Conservation (phyloP, 2,113 vertebrate species). For the Trachemys scripta region DNA sequence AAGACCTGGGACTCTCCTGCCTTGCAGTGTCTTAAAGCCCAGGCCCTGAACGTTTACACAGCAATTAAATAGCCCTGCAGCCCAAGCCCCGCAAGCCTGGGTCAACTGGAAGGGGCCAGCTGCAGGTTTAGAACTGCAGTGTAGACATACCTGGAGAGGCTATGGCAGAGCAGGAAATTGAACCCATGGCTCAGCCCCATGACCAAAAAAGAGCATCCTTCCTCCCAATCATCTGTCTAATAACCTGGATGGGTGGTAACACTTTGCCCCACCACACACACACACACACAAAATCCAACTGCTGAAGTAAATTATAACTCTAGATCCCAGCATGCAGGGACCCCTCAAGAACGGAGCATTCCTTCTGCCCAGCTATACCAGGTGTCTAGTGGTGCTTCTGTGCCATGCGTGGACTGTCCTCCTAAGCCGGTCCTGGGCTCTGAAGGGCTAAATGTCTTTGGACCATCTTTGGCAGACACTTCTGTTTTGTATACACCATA, state of each 20-base stretch:
- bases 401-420: background rate
- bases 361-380: accelerated
- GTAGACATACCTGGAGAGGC: background rate
- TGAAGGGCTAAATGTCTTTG: background rate
- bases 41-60: background rate
- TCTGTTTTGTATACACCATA: background rate
- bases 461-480: background rate
- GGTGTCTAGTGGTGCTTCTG: background rate
- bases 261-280: too few relatives aligned
- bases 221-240: background rate
- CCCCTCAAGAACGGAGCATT: accelerated
- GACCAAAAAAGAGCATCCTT: accelerated
- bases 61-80: background rate
- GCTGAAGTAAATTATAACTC: background rate
- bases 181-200: background rate
- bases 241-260: accelerated
- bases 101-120: background rate
- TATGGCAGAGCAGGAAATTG: accelerated
- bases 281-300: background rate
- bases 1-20: background rate
- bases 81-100: background rate
- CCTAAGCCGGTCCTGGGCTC: background rate
- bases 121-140: background rate
- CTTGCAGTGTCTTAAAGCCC: background rate
- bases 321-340: background rate